Evolutionary conservation across 2,113 vertebrate genomes (phyloP), one percentile per base, ranked within the genome.

Genomic region (Festucalex cinctus): DNA sequence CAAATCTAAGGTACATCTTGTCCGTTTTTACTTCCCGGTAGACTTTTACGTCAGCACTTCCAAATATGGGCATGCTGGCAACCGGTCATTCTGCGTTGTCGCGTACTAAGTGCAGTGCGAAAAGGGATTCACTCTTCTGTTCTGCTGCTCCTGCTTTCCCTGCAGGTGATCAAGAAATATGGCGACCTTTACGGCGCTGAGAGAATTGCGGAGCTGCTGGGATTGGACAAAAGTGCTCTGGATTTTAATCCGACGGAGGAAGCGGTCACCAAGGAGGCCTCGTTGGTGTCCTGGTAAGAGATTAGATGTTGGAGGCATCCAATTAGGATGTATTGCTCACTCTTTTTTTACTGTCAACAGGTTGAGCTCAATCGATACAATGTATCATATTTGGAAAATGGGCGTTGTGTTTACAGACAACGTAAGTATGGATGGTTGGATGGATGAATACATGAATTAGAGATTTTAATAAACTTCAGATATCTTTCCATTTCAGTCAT

Each of bases 351-450:
- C 1, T 85, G 46, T 87, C 71, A 65, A 65, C 82, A 99, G 97
- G 97, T 90, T 98, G 76, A 95, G 96, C 84, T 97, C 95, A 63
- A 91, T 95, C 28, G 97, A 99, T 82, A 96, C 95, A 26, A 99
- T 98, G 79, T 98, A 99, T 82, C 95, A 97, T 19, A 88, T 97
- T 66, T 99, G 96, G 97, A 99, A 98, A 84, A 82, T 99, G 3
- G 97, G 97, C 28, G 97, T 98, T 69, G 97, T 99, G 75, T 96
- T 99, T 85, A 99, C 96, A 22, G 96, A 99, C 89, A 99, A 99
- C 0, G 96, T 99, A 78, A 93, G 97, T 96, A 32, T 62, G 37
- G n/a, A n/a, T 46, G 32, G 3, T 3, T 13, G 26, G 41, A 70
- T 59, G 32, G 46, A 43, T 59, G 16, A 22, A 19, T 59, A 65